Percentiles rank a stretch among this genome's conserved stretches.
These are phyloP conservation scores for Ranitomeya variabilis DNA, from an alignment of 2,113 vertebrate genomes.

Conservation along the genomic window DNA sequence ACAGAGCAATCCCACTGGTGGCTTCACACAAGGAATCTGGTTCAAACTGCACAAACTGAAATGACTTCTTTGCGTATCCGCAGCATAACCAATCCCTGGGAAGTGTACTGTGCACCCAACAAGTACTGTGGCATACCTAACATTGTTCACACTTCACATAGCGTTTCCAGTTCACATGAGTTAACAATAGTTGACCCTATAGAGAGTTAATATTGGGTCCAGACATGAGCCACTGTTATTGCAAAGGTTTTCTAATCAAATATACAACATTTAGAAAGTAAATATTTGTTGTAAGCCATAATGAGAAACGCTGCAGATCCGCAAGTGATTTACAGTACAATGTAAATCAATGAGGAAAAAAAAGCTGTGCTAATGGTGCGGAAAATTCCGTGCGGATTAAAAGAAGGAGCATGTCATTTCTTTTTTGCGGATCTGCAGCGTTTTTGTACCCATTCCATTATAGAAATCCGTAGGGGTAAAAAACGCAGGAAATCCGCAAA, in stretches of 20 bases:
- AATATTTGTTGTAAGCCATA: no score
- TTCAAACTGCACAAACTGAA: not conserved
- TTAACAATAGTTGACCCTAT: not conserved
- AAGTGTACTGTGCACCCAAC: not conserved
- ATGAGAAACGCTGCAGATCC: no score
- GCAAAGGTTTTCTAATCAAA: not conserved
- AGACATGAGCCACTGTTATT: not conserved
- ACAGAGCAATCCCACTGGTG: not conserved
- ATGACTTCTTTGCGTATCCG: not conserved
- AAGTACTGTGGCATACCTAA: not conserved
- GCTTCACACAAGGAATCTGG: not conserved
- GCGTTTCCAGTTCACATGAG: slow-evolving; percentile 13
- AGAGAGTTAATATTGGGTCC: not conserved
- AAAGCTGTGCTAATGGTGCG: no score
- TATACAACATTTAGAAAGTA: no score
- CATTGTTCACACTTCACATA: not conserved
- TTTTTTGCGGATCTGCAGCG: no score
- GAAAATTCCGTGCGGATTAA: no score
- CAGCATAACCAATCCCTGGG: not conserved
- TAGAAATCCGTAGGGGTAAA: no score
- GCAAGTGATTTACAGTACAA: no score
- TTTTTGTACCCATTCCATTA: no score
- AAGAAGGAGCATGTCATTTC: no score
- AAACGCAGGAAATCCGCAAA: no score
- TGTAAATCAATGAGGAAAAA: no score